Evolutionary conservation across 2,113 vertebrate genomes (phyloP), one percentile per base, ranked within the genome.

Genomic region (Nicator chloris): DNA sequence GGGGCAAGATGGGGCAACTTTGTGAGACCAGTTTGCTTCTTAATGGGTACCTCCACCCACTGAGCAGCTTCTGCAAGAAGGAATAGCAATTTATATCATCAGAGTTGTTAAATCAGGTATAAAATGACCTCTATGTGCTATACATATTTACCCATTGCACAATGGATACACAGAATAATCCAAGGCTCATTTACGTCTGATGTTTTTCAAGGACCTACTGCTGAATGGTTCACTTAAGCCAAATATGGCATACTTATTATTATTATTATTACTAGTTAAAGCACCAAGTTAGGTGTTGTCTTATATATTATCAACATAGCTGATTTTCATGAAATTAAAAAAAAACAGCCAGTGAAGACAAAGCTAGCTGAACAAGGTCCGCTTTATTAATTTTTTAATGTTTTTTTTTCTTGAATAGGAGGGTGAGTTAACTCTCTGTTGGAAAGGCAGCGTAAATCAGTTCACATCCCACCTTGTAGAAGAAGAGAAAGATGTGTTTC

Each of bases 371-470:
- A 90, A 60, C 15, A 78, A 78, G 13, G 35, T 42, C 50, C 72
- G 49, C 15, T 77, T 78, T 61, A 66, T 75, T 92, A 93, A 65
- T 90, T 83, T 91, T 85, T 93, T 8, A 75, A 60, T 81, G 4
- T 47, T 64, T 84, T 84, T 85, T 84, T 79, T 73, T 59, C 90
- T 69, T 64, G 15, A 89, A 22, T 51, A 53, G n/a, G 28, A 78
- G 21, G 27, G 30, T 84, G 37, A 21, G 31, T 83, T 93, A 93
- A 65, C 88, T 59, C 8, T 75, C 44, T 86, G 18, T 75, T 65
- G 60, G 76, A 81, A 88, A 90, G 53, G 28, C 44, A 65, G 56
- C 2, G 4, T 96, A 96, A 96, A 97, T 97, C 95, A 97, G 40
- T 40, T 86, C 64, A 64, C 85, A 90, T 86, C 70, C 82, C 53